phyloP scores from a whole-genome alignment of 2,888 invertebrate genomes.

The Leptopilina myrica region DNA sequence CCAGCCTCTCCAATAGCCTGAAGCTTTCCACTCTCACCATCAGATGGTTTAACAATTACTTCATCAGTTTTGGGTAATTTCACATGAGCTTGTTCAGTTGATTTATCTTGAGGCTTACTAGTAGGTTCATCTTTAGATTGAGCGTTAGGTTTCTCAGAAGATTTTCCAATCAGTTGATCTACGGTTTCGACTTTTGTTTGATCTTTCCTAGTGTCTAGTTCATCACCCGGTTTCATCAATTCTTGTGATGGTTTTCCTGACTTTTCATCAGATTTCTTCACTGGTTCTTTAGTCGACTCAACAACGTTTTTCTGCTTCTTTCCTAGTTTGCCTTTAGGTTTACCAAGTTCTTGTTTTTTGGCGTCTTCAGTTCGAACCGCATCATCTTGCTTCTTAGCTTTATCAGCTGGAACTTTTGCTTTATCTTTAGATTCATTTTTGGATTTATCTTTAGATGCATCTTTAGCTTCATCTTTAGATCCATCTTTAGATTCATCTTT shows the following conservation, averaged over 20 bases:
- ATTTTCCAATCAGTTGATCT: neutral
- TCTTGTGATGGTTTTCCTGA: neutral
- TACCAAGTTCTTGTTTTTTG: too few relatives aligned
- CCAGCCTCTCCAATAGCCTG: neutral
- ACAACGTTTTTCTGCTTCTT: neutral
- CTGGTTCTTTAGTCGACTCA: neutral
- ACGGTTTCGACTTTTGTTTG: neutral
- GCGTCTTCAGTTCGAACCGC: neutral
- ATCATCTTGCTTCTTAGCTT: neutral
- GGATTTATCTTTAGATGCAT: too few relatives aligned
- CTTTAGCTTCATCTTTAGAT: too few relatives aligned
- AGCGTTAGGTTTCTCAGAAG: neutral
- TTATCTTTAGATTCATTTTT: too few relatives aligned
- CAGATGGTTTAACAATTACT: slow-evolving; percentile 34
- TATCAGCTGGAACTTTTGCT: neutral
- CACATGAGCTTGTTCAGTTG: neutral
- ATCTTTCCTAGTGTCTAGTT: neutral
- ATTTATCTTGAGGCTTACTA: neutral
- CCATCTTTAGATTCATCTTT: too few relatives aligned
- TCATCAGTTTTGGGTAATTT: neutral
- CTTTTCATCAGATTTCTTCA: neutral
- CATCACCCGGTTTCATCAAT: neutral
- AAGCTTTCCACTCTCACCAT: slow-evolving; percentile 25
- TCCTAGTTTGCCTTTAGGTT: neutral
- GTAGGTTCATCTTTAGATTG: neutral